A percentile compares a stretch with the other conserved stretches of the same genome.
phyloP scores from a whole-genome alignment of 2,888 invertebrate species.

The Eurytoma californica region DNA sequence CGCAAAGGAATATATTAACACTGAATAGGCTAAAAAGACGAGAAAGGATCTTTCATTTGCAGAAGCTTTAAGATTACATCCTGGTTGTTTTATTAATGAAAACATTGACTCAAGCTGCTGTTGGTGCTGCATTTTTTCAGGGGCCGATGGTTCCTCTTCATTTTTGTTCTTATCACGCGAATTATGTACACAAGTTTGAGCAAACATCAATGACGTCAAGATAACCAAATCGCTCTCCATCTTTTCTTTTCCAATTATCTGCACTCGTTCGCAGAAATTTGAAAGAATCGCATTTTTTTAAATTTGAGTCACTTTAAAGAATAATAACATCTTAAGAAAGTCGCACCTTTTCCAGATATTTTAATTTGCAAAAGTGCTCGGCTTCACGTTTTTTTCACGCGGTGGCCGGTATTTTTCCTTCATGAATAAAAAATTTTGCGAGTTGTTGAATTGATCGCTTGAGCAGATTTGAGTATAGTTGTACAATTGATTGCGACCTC shows the following conservation, averaged over 20 bases:
- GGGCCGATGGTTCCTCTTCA: background rate
- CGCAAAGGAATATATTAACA: no score
- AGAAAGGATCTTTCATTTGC: no score
- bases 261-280: background rate
- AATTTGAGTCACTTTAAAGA: no score
- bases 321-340: no score
- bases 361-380: no score
- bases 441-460: background rate
- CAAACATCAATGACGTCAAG: slow-evolving; percentile 35
- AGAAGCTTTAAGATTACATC: no score
- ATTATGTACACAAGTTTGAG: slow-evolving; percentile 18
- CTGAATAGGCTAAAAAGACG: no score
- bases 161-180: slow-evolving; percentile 13
- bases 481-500: no score
- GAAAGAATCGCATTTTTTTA: background rate
- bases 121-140: slow-evolving; percentile 4
- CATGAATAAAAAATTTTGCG: no score
- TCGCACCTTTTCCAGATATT: no score
- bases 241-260: background rate
- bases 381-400: background rate
- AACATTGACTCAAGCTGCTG: background rate
- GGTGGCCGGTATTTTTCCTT: background rate
- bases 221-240: slow-evolving; percentile 22
- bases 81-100: no score
- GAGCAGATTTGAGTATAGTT: background rate